Evolutionary conservation across 92 coral and sea anemone species (phyloP).

Genomic region (Heteractis magnifica): DNA sequence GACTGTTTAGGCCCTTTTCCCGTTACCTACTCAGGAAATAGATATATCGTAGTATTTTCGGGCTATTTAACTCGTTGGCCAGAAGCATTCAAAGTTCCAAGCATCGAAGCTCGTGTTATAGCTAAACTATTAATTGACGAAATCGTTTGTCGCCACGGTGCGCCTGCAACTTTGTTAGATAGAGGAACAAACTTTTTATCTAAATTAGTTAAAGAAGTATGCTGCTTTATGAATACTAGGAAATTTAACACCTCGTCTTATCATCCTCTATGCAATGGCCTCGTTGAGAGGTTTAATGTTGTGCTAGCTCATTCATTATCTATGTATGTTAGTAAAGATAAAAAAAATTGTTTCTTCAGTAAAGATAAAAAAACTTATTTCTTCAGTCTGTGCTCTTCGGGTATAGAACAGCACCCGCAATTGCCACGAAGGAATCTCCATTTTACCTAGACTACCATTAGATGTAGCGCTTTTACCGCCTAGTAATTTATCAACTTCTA

Average conservation of each 20-base stretch:
- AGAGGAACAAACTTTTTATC: conserved; percentile 43
- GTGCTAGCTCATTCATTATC: conserved; percentile 36
- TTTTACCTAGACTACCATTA: conserved; percentile 46
- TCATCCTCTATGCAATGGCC: conserved; percentile 43
- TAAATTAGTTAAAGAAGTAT: conserved; percentile 44
- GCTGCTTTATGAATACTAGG: conserved; percentile 32
- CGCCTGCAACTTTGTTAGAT: conserved; percentile 44
- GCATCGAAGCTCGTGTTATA: conserved; percentile 31
- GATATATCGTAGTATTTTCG: conserved; percentile 32
- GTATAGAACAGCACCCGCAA: conserved; percentile 23
- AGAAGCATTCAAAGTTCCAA: conserved; percentile 48
- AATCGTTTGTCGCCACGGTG: too few species aligned
- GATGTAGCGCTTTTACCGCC: conserved; percentile 38
- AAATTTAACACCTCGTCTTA: conserved; percentile 34
- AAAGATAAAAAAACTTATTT: too few species aligned
- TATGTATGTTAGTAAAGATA: conserved; percentile 56
- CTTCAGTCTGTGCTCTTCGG: conserved; percentile 28
- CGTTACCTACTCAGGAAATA: conserved; percentile 15
- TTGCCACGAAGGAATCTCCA: conserved; percentile 33
- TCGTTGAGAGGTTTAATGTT: conserved; percentile 28
- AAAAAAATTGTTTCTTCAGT: too few species aligned
- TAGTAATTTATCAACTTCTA: conserved; percentile 21
- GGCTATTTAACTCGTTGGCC: conserved; percentile 63
- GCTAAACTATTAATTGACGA: conserved; percentile 17
- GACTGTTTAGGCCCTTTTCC: not conserved